These are phyloP conservation scores for Tachina lurida DNA, from an alignment of 2,888 invertebrate genomes.

Conservation along the genomic window DNA sequence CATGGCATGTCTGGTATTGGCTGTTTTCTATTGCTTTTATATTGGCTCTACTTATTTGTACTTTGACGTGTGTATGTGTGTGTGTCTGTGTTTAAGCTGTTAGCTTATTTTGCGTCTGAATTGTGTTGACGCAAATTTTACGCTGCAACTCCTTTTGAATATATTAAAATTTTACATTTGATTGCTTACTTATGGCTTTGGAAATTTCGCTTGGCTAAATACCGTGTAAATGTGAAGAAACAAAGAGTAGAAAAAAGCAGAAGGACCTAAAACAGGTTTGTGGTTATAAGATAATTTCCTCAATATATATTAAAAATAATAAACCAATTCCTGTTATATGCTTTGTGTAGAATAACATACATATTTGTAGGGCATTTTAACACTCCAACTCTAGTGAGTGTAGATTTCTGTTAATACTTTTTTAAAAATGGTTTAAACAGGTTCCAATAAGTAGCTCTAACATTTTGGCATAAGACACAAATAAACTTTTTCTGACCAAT, in stretches of 20 bases:
- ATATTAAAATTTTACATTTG: slow-evolving; percentile 67
- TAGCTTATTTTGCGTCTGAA: slow-evolving; percentile 45
- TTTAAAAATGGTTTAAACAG: too few relatives aligned
- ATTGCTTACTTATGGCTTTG: slow-evolving; percentile 64
- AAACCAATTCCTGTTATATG: too few relatives aligned
- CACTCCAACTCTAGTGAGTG: too few relatives aligned
- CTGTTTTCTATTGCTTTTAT: slow-evolving; percentile 48
- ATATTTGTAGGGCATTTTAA: too few relatives aligned
- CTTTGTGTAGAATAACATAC: too few relatives aligned
- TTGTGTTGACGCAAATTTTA: slow-evolving; percentile 67
- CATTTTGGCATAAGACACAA: too few relatives aligned
- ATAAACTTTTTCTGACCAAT: too few relatives aligned
- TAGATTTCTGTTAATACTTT: too few relatives aligned
- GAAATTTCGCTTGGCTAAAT: slow-evolving; percentile 40
- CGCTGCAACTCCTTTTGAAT: slow-evolving; percentile 67
- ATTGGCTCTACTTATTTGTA: slow-evolving; percentile 40
- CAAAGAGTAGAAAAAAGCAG: neutral
- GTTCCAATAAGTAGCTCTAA: too few relatives aligned
- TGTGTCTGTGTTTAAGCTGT: slow-evolving; percentile 18
- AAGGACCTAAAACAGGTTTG: neutral
- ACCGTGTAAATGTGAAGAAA: slow-evolving; percentile 37
- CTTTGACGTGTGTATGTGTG: neutral
- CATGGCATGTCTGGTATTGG: slow-evolving; percentile 53
- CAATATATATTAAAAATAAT: too few relatives aligned
- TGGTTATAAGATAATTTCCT: neutral